Percentiles rank a stretch among this genome's conserved stretches.
Evolutionary conservation across 2,888 invertebrate species (phyloP).

Genomic region (Pseudanteris insignis): DNA sequence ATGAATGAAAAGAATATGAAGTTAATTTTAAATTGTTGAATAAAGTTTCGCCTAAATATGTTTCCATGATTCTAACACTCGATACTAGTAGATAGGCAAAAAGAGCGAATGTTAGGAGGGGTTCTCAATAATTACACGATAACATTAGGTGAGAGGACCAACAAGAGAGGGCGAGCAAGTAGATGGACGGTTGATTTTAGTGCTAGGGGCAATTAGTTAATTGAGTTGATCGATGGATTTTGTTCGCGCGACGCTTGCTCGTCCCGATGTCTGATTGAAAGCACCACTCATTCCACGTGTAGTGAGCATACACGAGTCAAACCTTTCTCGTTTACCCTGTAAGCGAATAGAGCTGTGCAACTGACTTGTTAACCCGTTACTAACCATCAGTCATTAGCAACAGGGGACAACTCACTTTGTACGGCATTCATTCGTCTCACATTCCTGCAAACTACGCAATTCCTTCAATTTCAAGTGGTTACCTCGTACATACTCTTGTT

Average conservation of each 20-base stretch:
- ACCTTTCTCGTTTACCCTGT: slow-evolving; percentile 50
- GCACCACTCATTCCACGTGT: slow-evolving; percentile 52
- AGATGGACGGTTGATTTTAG: slow-evolving; percentile 43
- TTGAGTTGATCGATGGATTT: slow-evolving; percentile 66
- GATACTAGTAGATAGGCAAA: slow-evolving; percentile 24
- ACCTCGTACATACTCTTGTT: too few species aligned
- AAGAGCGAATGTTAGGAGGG: slow-evolving; percentile 37
- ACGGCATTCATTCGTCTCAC: slow-evolving; percentile 25
- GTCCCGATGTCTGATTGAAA: slow-evolving; percentile 64
- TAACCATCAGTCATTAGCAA: slow-evolving; percentile 45
- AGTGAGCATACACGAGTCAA: slow-evolving; percentile 48
- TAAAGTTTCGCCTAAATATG: too few species aligned
- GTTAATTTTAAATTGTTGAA: too few species aligned
- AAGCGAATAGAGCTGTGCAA: slow-evolving; percentile 49
- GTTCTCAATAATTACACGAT: slow-evolving; percentile 38
- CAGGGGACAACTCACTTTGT: slow-evolving; percentile 34
- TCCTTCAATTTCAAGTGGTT: too few species aligned
- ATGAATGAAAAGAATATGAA: too few species aligned
- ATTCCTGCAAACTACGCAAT: too few species aligned
- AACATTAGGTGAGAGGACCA: slow-evolving; percentile 31
- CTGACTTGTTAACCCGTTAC: slow-evolving; percentile 47
- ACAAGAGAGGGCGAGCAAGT: slow-evolving; percentile 32
- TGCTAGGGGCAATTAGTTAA: slow-evolving; percentile 63
- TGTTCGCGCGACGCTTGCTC: slow-evolving; percentile 57
- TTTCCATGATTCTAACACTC: too few species aligned